phyloP scores from a whole-genome alignment of 2,888 invertebrate species.

The Diaperis boleti region DNA sequence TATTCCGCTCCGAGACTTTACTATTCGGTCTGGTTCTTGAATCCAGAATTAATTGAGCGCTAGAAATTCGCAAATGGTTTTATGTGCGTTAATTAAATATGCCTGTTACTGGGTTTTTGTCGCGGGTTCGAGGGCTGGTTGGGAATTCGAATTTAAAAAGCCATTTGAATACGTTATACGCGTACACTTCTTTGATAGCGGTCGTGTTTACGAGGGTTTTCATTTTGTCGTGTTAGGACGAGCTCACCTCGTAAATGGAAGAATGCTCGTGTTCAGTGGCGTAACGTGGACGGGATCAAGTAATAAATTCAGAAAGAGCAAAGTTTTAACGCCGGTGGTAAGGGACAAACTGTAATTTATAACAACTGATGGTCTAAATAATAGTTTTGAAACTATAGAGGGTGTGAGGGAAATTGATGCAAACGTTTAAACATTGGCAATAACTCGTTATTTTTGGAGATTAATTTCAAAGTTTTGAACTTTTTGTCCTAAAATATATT shows the following conservation, averaged over 20 bases:
- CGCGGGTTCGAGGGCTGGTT: slow-evolving; percentile 11
- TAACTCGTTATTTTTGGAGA: too few relatives aligned
- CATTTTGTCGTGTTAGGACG: slow-evolving; percentile 12
- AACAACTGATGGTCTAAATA: too few relatives aligned
- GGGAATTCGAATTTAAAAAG: slow-evolving; percentile 28
- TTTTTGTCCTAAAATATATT: too few relatives aligned
- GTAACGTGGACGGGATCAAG: slow-evolving; percentile 1
- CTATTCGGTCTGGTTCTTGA: slow-evolving; percentile 18
- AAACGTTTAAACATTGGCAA: too few relatives aligned
- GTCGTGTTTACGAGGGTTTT: slow-evolving; percentile 34
- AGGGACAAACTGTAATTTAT: not conserved
- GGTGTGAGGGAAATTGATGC: too few relatives aligned
- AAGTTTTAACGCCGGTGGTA: not conserved
- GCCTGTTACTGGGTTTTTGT: slow-evolving; percentile 8
- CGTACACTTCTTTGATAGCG: slow-evolving; percentile 26
- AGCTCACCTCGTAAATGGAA: slow-evolving; percentile 24
- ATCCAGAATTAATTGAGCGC: slow-evolving; percentile 24
- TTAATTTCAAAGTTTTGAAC: too few relatives aligned
- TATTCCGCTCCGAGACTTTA: slow-evolving; percentile 16
- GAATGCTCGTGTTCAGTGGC: slow-evolving; percentile 17
- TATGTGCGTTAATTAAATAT: slow-evolving; percentile 26
- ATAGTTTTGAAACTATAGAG: too few relatives aligned
- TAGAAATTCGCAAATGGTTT: slow-evolving; percentile 7
- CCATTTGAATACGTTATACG: slow-evolving; percentile 31
- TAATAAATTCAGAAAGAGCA: slow-evolving; percentile 4